Base-by-base conservation (phyloP, 1,140 invertebrate species). In the Orussus abietinus region DNA sequence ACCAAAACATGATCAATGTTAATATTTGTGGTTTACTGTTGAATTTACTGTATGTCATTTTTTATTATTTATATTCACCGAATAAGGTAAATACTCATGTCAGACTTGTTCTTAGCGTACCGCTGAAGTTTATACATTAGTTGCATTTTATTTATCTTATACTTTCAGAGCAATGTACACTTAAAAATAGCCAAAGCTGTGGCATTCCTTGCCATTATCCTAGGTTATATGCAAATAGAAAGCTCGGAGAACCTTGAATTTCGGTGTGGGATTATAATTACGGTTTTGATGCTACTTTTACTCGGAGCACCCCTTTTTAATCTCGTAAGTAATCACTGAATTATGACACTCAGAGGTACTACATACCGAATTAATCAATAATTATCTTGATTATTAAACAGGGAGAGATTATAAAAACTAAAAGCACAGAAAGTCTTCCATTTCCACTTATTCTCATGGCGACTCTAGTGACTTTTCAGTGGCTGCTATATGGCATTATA, bases 361-460 rank as follows among this genome's bases (percentile, higher is more conserved):
- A 26, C 14, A 4, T 9, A 11, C 1, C 5, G 26, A 25, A 35
- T 17, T 22, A 26, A 12, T 19, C 31, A 21, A 13, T 42, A 11
- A 32, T 13, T 13, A 30, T 36, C 13, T 38, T 33, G n/a, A n/a
- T 32, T 15, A 12, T 39, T 42, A 29, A 35, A 42, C 45, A 89
- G 85, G 72, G 73, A 53, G 75, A 82, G 31, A 81, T 91, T 25
- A 81, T 92, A 35, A 74, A 66, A 54, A 87, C 83, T 4, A 81
- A 88, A 65, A 87, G 82, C 64, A 86, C 85, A 0, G 85, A 83
- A 37, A 78, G 80, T 29, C 77, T 92, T 69, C 89, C 89, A 13
- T 89, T 92, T 61, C 84, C 88, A 5, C 75, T 92, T 13, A 90
- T 91, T 50, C 70, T 89, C 12, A 82, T 83, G 53, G 88, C 84